A percentile compares a stretch with the other conserved stretches of the same genome.
phyloP scores from a whole-genome alignment of 2,888 invertebrate species.

The Busseola fusca region DNA sequence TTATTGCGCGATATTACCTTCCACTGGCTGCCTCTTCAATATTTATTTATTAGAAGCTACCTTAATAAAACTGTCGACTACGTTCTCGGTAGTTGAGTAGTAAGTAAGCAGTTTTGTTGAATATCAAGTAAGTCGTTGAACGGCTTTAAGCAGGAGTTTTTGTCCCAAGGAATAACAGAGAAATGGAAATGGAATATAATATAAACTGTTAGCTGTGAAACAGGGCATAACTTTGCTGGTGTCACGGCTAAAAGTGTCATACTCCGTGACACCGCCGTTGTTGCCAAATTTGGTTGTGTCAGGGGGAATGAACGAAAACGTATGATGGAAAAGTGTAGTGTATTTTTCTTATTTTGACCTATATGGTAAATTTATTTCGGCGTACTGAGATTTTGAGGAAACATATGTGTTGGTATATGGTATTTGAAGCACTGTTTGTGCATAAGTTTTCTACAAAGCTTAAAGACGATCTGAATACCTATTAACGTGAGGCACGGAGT shows the following conservation, averaged over 20 bases:
- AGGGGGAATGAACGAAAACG: background rate
- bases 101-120: conserved; percentile 1
- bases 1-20: conserved; percentile 27
- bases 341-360: background rate
- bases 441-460: background rate
- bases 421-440: background rate
- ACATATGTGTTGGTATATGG: background rate
- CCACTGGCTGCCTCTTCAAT: background rate
- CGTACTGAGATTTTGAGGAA: conserved; percentile 2
- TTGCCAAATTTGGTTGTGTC: background rate
- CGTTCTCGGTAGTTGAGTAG: conserved; percentile 3
- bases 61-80: conserved; percentile 4
- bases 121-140: background rate
- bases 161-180: background rate
- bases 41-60: conserved; percentile 16
- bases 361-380: background rate
- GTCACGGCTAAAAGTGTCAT: background rate
- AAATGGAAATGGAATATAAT: background rate
- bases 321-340: background rate
- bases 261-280: background rate
- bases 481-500: background rate
- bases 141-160: background rate
- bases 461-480: background rate
- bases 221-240: background rate
- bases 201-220: background rate